A percentile compares a stretch with the other conserved stretches of the same genome.
These are phyloP conservation scores for Macropus fuliginosus DNA, from an alignment of 2,797 vertebrate species.

Conservation along the genomic window DNA sequence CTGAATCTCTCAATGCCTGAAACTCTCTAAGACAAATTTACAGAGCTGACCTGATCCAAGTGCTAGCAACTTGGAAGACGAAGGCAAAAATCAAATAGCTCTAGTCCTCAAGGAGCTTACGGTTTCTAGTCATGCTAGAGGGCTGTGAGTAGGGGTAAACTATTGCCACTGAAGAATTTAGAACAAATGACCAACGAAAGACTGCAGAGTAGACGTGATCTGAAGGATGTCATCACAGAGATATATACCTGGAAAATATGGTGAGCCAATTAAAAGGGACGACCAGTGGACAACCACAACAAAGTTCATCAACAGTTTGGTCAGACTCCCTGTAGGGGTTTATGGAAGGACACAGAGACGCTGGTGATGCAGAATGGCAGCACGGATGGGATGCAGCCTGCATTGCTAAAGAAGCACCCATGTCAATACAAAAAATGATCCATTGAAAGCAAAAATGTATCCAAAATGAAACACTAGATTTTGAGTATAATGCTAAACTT, in stretches of 20 bases:
- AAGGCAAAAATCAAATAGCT: background rate
- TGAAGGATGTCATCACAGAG: background rate
- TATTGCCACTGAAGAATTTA: background rate
- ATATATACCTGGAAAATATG: background rate
- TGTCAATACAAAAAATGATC: background rate
- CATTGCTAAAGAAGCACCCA: slow-evolving; percentile 33
- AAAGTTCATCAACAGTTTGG: background rate
- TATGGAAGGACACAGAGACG: background rate
- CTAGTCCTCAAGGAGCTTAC: background rate
- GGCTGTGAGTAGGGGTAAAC: background rate
- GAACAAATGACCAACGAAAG: background rate
- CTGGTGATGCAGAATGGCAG: background rate
- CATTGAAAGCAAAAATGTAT: slow-evolving; percentile 25
- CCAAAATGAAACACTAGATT: slow-evolving; percentile 29
- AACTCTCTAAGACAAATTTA: background rate
- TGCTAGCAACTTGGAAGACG: background rate
- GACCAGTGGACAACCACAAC: background rate
- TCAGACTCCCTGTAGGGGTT: background rate
- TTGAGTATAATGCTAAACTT: slow-evolving; percentile 39
- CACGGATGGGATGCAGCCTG: background rate
- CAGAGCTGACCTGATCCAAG: background rate
- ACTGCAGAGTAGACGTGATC: background rate
- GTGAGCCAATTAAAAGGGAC: background rate
- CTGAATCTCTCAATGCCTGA: background rate
- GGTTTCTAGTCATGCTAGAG: background rate